Percentiles rank a stretch among this genome's conserved stretches.
Conservation (phyloP, 92 coral and sea anemone genomes). For the Palythoa caribaeorum region DNA sequence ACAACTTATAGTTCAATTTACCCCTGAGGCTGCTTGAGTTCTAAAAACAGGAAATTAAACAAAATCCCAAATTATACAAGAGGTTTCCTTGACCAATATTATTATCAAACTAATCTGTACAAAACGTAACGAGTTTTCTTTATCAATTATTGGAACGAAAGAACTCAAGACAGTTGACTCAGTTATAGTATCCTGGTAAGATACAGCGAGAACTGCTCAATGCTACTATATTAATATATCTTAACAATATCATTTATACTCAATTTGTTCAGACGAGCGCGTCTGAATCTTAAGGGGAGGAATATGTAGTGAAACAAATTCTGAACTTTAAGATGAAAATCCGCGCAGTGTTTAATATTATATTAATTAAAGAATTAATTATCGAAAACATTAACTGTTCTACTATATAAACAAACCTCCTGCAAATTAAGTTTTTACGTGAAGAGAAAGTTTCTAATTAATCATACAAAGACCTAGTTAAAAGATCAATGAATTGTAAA, state of each 20-base stretch:
- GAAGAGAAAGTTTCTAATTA: too few relatives aligned
- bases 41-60: background rate
- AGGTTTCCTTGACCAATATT: background rate
- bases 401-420: too few relatives aligned
- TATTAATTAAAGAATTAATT: background rate
- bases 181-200: constrained; percentile 34
- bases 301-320: constrained; percentile 30
- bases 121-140: background rate
- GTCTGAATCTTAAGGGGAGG: constrained; percentile 47
- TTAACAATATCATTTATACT: background rate
- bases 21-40: constrained; percentile 16
- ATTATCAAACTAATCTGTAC: background rate
- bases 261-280: constrained; percentile 20
- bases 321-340: background rate
- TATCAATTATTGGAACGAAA: background rate
- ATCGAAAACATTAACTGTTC: too few relatives aligned
- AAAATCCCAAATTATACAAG: background rate
- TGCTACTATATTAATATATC: background rate
- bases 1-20: background rate
- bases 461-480: too few relatives aligned
- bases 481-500: too few relatives aligned
- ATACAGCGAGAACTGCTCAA: constrained; percentile 37
- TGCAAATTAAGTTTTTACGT: too few relatives aligned
- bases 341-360: too few relatives aligned
- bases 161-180: constrained; percentile 6